Percentiles rank a stretch among this genome's conserved stretches.
phyloP scores from a whole-genome alignment of 2,888 invertebrate genomes.

The Melanostoma mellinum region DNA sequence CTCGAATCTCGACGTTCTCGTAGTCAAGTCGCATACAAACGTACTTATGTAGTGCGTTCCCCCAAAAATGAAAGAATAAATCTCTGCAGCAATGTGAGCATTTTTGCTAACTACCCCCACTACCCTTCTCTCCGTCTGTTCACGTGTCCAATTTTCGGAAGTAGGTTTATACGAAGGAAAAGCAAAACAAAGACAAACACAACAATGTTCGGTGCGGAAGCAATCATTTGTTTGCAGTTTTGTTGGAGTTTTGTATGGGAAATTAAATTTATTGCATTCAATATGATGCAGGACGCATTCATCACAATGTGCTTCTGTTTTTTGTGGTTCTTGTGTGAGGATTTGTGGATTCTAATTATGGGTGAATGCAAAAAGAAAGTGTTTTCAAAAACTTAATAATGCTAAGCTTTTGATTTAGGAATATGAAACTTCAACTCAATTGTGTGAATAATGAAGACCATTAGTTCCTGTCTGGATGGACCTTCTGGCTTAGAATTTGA shows the following conservation, averaged over 20 bases:
- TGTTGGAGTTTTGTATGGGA: slow-evolving; percentile 40
- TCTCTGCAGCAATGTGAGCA: slow-evolving; percentile 48
- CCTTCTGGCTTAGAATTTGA: too few species aligned
- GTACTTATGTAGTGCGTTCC: slow-evolving; percentile 3
- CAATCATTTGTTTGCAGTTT: slow-evolving; percentile 71
- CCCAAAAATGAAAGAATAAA: slow-evolving; percentile 43
- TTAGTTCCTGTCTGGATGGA: too few species aligned
- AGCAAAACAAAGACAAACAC: slow-evolving; percentile 12
- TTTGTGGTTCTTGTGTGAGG: slow-evolving; percentile 3
- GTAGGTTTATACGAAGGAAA: neutral
- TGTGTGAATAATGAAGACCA: too few species aligned
- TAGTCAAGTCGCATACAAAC: neutral
- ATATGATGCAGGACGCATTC: slow-evolving; percentile 61
- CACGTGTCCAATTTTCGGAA: slow-evolving; percentile 36
- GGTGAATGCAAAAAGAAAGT: too few species aligned
- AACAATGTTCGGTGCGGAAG: slow-evolving; percentile 61
- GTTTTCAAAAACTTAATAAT: too few species aligned
- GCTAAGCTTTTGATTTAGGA: too few species aligned
- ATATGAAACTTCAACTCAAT: too few species aligned
- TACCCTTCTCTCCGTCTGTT: neutral
- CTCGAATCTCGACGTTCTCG: neutral
- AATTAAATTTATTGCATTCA: slow-evolving; percentile 65
- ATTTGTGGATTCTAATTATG: too few species aligned
- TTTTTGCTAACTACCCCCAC: slow-evolving; percentile 21
- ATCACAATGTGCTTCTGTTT: slow-evolving; percentile 29